Percentiles rank a stretch among this genome's conserved stretches.
These are phyloP conservation scores for Achlya flavicornis DNA, from an alignment of 2,888 invertebrate genomes.

Conservation along the genomic window DNA sequence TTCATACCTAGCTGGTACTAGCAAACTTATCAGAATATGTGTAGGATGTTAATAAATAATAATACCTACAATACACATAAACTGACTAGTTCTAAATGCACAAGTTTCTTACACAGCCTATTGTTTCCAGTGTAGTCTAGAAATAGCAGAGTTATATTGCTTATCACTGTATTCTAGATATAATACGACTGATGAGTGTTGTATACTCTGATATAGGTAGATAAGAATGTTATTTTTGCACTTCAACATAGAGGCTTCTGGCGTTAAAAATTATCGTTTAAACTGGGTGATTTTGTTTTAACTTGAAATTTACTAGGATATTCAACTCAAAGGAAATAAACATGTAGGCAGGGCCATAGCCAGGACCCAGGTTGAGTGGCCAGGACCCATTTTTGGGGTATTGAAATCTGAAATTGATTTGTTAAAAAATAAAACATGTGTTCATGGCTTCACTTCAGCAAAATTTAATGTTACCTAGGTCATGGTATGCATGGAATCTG, in stretches of 20 bases:
- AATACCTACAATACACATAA: slow-evolving; percentile 22
- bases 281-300: not conserved
- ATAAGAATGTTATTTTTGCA: slow-evolving; percentile 42
- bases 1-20: not conserved
- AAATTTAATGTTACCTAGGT: no score
- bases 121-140: slow-evolving; percentile 25
- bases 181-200: slow-evolving; percentile 62
- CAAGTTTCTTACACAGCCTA: slow-evolving; percentile 25
- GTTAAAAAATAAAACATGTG: no score
- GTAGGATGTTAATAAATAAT: slow-evolving; percentile 16
- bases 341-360: no score
- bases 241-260: not conserved
- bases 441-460: no score
- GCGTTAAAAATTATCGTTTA: slow-evolving; percentile 21
- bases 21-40: slow-evolving; percentile 7
- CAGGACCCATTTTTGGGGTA: no score
- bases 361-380: no score
- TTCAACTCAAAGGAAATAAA: no score
- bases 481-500: no score
- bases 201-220: slow-evolving; percentile 56
- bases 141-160: slow-evolving; percentile 33
- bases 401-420: no score
- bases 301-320: no score
- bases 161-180: slow-evolving; percentile 63
- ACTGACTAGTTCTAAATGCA: slow-evolving; percentile 29